Conservation (phyloP, 2,113 vertebrate species). For the Colaptes auratus region DNA sequence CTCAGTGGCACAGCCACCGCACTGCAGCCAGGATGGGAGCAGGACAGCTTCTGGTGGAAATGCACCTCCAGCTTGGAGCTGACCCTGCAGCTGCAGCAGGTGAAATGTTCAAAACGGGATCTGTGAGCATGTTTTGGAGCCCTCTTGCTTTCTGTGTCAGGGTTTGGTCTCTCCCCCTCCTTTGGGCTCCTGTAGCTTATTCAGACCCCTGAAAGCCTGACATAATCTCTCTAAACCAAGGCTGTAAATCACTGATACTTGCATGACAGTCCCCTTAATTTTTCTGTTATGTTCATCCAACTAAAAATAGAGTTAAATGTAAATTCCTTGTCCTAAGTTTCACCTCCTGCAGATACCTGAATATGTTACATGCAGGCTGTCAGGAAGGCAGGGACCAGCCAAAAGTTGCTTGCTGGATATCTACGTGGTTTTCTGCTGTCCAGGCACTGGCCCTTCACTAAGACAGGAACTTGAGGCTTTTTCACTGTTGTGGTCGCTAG, state of each 20-base stretch:
- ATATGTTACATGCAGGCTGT: neutral
- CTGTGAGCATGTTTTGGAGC: neutral
- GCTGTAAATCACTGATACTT: neutral
- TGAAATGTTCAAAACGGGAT: slow-evolving; percentile 52
- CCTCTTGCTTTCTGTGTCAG: neutral
- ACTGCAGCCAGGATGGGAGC: neutral
- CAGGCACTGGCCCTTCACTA: neutral
- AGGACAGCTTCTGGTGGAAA: slow-evolving; percentile 22
- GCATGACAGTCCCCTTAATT: neutral
- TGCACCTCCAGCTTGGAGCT: slow-evolving; percentile 6
- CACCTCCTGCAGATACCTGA: neutral
- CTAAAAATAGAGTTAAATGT: neutral
- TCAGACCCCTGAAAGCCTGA: neutral
- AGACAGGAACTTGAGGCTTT: neutral
- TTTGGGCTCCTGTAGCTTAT: neutral
- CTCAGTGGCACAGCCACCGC: neutral
- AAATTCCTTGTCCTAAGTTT: neutral
- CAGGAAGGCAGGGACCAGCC: neutral
- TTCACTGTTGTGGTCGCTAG: neutral
- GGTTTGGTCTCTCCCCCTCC: neutral
- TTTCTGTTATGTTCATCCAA: neutral
- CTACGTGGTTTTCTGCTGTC: neutral
- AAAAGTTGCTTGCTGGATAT: neutral
- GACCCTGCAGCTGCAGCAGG: neutral
- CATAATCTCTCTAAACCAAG: neutral